A percentile compares a stretch with the other conserved stretches of the same genome.
These are phyloP conservation scores for Paracyclopina nana DNA, from an alignment of 1,140 invertebrate species.

Conservation along the genomic window DNA sequence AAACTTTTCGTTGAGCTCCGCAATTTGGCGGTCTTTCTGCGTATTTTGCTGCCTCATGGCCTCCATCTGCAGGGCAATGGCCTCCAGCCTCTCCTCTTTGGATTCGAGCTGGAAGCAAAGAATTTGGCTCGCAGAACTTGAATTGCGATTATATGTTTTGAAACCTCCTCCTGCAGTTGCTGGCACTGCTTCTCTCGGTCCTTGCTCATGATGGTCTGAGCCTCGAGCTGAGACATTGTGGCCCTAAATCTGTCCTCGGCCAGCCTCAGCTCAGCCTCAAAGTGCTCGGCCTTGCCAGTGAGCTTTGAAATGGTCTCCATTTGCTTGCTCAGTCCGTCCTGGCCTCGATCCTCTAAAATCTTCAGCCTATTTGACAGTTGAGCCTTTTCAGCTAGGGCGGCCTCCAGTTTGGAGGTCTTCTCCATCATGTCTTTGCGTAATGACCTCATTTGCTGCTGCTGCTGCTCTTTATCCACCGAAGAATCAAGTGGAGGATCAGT, in stretches of 20 bases:
- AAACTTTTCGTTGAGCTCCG: conserved; percentile 9
- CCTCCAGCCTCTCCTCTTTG: conserved; percentile 4
- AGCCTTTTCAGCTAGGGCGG: too few relatives aligned
- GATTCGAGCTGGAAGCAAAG: not conserved
- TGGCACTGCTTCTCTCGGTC: not conserved
- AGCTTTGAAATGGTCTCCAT: not conserved
- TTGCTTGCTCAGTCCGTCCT: too few relatives aligned
- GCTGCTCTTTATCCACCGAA: too few relatives aligned
- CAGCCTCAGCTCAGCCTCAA: not conserved
- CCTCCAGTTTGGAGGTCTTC: too few relatives aligned
- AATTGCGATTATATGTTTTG: not conserved
- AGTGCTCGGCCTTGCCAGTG: not conserved
- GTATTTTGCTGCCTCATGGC: not conserved
- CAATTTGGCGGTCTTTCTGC: not conserved
- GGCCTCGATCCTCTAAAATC: too few relatives aligned
- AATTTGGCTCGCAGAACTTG: not conserved
- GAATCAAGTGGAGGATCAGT: too few relatives aligned
- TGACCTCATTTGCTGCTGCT: too few relatives aligned
- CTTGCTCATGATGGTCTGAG: not conserved
- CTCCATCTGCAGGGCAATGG: not conserved
- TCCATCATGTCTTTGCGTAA: too few relatives aligned
- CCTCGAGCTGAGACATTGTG: not conserved
- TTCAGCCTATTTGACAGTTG: too few relatives aligned
- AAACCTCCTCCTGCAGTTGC: not conserved
- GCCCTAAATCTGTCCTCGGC: not conserved